Conservation (phyloP, 1,140 invertebrate species). For the Adelges cooleyi region DNA sequence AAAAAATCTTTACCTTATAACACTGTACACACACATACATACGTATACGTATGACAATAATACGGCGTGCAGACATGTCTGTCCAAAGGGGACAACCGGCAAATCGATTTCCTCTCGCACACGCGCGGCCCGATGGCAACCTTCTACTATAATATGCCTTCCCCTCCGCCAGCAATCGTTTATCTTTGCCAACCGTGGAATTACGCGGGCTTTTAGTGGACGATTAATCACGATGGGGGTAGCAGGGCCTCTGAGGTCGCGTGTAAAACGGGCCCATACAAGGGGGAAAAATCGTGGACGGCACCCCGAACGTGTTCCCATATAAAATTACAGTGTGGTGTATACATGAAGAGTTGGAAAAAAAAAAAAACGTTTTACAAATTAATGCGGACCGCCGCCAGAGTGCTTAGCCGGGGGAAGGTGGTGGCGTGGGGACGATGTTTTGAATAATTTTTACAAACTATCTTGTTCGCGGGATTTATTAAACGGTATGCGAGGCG, state of each 20-base stretch:
- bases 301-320: not conserved
- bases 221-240: not conserved
- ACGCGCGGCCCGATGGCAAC: not conserved
- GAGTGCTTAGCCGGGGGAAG: too few species aligned
- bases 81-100: not conserved
- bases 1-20: not conserved
- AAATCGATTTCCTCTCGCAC: slow-evolving; percentile 26
- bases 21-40: not conserved
- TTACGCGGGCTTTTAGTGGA: not conserved
- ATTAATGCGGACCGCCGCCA: too few species aligned
- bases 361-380: slow-evolving; percentile 4
- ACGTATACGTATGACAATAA: not conserved
- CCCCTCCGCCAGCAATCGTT: not conserved
- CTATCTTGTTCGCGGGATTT: too few species aligned
- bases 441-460: too few species aligned
- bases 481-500: too few species aligned
- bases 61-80: not conserved
- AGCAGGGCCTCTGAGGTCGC: not conserved
- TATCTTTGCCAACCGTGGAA: not conserved
- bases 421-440: too few species aligned
- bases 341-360: too few species aligned
- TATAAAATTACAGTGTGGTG: not conserved
- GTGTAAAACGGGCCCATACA: not conserved
- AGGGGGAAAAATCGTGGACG: not conserved
- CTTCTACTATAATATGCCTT: not conserved